A percentile compares a stretch with the other conserved stretches of the same genome.
Conservation (phyloP, 1,140 invertebrate species). For the Camponotus floridanus region DNA sequence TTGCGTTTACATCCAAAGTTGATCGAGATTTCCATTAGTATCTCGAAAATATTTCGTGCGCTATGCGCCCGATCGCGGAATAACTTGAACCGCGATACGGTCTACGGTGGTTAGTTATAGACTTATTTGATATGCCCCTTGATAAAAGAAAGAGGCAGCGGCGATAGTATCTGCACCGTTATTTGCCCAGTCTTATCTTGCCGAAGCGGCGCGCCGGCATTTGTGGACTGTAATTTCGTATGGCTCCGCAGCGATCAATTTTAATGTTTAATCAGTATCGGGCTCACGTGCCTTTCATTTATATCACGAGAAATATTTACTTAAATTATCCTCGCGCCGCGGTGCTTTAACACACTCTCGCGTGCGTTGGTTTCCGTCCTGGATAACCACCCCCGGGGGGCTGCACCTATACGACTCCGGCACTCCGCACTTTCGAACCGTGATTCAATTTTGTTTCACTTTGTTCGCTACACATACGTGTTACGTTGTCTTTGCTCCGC, state of each 20-base stretch:
- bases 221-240: constrained; percentile 73
- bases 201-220: constrained; percentile 55
- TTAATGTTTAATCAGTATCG: constrained; percentile 75
- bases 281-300: constrained; percentile 62
- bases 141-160: constrained; percentile 74
- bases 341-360: constrained; percentile 68
- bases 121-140: constrained; percentile 75
- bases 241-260: constrained; percentile 67
- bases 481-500: constrained; percentile 51
- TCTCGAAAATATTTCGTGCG: constrained; percentile 70
- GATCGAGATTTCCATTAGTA: constrained; percentile 60
- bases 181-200: constrained; percentile 74
- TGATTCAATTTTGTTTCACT: constrained; percentile 66
- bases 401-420: background rate
- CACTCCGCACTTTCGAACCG: constrained; percentile 58
- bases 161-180: constrained; percentile 75
- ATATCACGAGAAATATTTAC: constrained; percentile 72
- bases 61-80: constrained; percentile 16
- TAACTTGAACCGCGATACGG: constrained; percentile 52
- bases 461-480: constrained; percentile 57
- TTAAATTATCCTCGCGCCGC: constrained; percentile 65
- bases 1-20: background rate
- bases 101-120: constrained; percentile 69
- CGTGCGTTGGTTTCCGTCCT: constrained; percentile 11
- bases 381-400: background rate